Conservation (phyloP, 2,888 invertebrate species). For the Myathropa florea region DNA sequence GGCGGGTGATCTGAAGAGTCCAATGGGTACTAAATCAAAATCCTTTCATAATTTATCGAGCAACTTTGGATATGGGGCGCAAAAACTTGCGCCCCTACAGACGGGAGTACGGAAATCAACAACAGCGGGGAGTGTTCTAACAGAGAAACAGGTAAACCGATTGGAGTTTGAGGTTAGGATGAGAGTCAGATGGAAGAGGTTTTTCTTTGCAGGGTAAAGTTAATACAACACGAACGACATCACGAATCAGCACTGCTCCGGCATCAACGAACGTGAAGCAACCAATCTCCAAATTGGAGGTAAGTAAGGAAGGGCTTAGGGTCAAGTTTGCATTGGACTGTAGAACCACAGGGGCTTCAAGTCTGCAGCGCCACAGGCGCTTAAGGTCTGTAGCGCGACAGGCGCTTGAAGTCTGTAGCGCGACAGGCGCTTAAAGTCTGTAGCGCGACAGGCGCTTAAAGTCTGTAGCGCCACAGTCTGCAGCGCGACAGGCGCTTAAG, state of each 20-base stretch:
- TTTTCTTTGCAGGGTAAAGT: constrained; percentile 45
- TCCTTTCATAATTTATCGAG: constrained; percentile 79
- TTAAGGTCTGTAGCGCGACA: too few relatives aligned
- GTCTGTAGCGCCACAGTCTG: too few relatives aligned
- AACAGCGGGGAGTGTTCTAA: constrained; percentile 60
- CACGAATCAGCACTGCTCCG: constrained; percentile 52
- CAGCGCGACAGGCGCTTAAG: too few relatives aligned
- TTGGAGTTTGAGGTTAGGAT: too few relatives aligned
- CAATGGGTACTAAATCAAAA: constrained; percentile 80
- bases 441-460: too few relatives aligned
- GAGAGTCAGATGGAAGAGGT: not conserved
- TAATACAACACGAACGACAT: constrained; percentile 63
- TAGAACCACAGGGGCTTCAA: too few relatives aligned
- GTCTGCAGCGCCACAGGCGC: too few relatives aligned
- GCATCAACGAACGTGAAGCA: constrained; percentile 54
- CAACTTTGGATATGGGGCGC: constrained; percentile 72
- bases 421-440: too few relatives aligned
- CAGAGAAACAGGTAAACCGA: constrained; percentile 73
- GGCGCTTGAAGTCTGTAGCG: too few relatives aligned
- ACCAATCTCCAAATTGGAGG: constrained; percentile 55
- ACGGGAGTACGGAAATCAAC: constrained; percentile 72
- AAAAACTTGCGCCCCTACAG: constrained; percentile 42
- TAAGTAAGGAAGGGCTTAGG: not conserved
- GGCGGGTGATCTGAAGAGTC: constrained; percentile 76
- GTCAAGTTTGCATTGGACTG: too few relatives aligned